These are phyloP conservation scores for Nasua narica DNA, from an alignment of 2,797 vertebrate species.

Conservation along the genomic window DNA sequence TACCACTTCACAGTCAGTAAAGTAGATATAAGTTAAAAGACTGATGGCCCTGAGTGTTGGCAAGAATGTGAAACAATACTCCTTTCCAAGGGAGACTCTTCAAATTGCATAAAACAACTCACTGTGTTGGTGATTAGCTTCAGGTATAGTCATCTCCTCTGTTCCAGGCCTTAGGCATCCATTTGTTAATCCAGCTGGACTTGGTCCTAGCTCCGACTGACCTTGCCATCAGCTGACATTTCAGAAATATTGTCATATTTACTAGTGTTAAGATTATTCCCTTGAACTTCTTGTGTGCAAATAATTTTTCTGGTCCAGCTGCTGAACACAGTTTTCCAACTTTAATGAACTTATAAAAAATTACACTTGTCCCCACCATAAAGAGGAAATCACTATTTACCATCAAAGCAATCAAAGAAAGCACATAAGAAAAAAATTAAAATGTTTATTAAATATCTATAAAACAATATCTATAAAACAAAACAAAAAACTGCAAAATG, in stretches of 20 bases:
- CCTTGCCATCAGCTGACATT: neutral
- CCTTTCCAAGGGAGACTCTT: neutral
- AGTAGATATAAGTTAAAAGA: slow-evolving; percentile 19
- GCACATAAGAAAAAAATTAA: neutral
- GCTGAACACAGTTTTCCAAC: neutral
- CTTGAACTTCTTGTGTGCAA: neutral
- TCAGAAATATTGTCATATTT: neutral
- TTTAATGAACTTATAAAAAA: neutral
- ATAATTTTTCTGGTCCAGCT: neutral
- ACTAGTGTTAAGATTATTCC: neutral
- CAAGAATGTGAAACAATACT: neutral
- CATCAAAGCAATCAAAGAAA: neutral
- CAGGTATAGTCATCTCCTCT: no score
- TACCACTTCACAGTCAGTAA: neutral
- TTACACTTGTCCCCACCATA: neutral
- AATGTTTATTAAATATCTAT: neutral
- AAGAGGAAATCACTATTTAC: slow-evolving; percentile 1
- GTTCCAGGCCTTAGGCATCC: neutral
- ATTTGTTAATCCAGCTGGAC: neutral
- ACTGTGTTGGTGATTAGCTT: neutral
- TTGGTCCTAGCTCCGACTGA: neutral
- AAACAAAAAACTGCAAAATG: neutral
- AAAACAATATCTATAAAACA: neutral
- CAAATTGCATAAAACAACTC: neutral
- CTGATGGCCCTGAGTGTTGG: neutral